Conservation (phyloP, 2,797 vertebrate species). For the Enteromius paludinosus region DNA sequence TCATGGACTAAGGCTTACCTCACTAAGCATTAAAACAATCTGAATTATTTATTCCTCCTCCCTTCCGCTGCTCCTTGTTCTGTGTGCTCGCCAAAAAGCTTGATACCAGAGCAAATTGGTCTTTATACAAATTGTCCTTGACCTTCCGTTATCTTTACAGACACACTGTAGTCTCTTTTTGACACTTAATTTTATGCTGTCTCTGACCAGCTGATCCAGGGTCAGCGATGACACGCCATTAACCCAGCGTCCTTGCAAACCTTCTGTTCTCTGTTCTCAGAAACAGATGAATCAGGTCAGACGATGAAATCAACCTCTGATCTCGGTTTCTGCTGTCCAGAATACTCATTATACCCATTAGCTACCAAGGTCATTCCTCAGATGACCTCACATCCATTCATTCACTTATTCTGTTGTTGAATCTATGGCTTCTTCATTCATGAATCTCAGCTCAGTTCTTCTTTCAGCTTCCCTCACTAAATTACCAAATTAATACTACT, state of each 20-base stretch:
- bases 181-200: conserved; percentile 36
- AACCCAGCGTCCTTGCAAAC: conserved; percentile 43
- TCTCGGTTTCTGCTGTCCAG: background rate
- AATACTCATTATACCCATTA: conserved; percentile 21
- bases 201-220: conserved; percentile 46
- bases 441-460: background rate
- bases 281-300: conserved; percentile 29
- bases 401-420: background rate
- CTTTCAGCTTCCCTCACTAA: background rate
- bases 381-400: background rate
- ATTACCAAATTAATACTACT: no score
- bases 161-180: conserved; percentile 23
- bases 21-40: background rate
- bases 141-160: background rate
- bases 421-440: background rate
- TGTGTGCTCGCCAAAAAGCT: background rate
- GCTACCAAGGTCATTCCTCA: conserved; percentile 14
- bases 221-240: conserved; percentile 39
- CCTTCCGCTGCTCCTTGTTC: background rate
- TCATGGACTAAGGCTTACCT: background rate
- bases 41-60: conserved; percentile 31
- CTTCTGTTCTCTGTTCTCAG: conserved; percentile 40
- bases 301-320: conserved; percentile 12
- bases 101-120: conserved; percentile 13
- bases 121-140: conserved; percentile 28